phyloP scores from a whole-genome alignment of 2,888 invertebrate species.

The Hylaea fasciaria region DNA sequence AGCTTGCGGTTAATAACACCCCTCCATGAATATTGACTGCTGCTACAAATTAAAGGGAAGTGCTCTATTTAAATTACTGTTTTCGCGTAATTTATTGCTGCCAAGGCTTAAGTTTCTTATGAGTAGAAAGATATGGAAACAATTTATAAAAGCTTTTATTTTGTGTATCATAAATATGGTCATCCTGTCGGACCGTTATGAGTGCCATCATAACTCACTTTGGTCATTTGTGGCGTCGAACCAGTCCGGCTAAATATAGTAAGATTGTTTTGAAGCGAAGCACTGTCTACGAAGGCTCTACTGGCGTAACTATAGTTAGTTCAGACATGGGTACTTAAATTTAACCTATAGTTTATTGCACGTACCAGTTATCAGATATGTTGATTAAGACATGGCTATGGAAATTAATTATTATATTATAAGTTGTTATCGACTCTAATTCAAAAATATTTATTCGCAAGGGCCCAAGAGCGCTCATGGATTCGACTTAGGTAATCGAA shows the following conservation, averaged over 20 bases:
- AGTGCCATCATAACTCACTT: constrained; percentile 61
- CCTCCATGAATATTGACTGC: constrained; percentile 73
- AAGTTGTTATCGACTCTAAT: too few species aligned
- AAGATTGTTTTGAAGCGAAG: constrained; percentile 18
- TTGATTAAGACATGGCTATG: too few species aligned
- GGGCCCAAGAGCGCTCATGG: too few species aligned
- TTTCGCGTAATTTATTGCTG: constrained; percentile 60
- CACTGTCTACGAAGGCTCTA: constrained; percentile 1
- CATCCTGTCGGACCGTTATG: constrained; percentile 51
- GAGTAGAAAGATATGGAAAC: constrained; percentile 25
- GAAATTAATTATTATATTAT: too few species aligned
- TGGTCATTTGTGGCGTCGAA: constrained; percentile 52
- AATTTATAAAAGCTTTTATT: constrained; percentile 29
- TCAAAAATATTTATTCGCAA: too few species aligned
- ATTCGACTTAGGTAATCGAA: too few species aligned
- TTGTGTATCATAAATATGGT: constrained; percentile 45
- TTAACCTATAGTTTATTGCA: too few species aligned
- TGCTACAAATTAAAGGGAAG: constrained; percentile 77
- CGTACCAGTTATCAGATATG: too few species aligned
- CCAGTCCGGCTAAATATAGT: constrained; percentile 61
- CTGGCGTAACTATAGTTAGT: too few species aligned
- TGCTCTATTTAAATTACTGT: constrained; percentile 72
- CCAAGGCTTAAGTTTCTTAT: constrained; percentile 31
- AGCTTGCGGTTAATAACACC: constrained; percentile 77
- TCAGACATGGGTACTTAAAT: too few species aligned